Evolutionary conservation across 2,113 vertebrate species (phyloP).

Genomic region (Penelope pileata): DNA sequence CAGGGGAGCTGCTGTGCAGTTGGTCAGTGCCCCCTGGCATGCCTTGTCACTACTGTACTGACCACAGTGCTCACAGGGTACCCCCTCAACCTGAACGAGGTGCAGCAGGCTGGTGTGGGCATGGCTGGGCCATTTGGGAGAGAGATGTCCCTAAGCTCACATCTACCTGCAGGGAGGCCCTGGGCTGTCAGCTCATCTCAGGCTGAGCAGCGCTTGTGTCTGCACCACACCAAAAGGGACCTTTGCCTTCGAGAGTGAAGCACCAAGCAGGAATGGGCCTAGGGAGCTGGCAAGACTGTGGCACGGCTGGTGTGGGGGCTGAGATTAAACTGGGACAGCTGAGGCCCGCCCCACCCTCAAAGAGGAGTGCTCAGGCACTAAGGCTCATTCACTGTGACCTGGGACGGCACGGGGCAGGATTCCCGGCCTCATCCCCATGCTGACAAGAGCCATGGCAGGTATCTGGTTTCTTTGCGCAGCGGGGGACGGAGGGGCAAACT

Average conservation of each 20-base stretch:
- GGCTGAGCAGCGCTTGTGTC: background rate
- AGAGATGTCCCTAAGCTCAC: background rate
- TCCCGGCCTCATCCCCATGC: slow-evolving; percentile 10
- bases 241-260: background rate
- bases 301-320: background rate
- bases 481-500: background rate
- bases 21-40: background rate
- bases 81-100: background rate
- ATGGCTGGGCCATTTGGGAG: background rate
- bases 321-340: background rate
- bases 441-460: slow-evolving; percentile 48
- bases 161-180: background rate
- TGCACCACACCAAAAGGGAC: background rate
- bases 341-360: background rate
- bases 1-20: background rate
- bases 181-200: background rate
- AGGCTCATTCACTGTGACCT: slow-evolving; percentile 32
- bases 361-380: background rate
- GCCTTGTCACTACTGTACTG: background rate
- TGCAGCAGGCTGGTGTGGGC: background rate
- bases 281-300: background rate
- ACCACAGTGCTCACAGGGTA: background rate
- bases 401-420: background rate
- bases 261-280: background rate
- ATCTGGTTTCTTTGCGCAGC: slow-evolving; percentile 56